Evolutionary conservation across 2,888 invertebrate genomes (phyloP).

Genomic region (Colletes collaris): DNA sequence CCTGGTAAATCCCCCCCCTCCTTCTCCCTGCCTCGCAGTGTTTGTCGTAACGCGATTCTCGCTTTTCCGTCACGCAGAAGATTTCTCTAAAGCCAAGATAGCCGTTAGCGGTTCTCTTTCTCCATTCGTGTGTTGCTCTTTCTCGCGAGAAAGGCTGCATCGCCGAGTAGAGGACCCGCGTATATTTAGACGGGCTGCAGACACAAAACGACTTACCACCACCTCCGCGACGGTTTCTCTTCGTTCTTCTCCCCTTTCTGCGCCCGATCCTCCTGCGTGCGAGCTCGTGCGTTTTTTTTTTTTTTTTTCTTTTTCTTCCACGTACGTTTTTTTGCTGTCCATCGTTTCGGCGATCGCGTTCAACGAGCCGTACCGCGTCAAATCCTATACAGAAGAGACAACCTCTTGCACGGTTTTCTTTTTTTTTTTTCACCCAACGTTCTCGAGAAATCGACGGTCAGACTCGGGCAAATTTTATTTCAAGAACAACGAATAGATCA

Average conservation of each 20-base stretch:
- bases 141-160: conserved; percentile 61
- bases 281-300: conserved; percentile 11
- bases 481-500: too few relatives aligned
- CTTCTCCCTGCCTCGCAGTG: too few relatives aligned
- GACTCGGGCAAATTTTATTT: too few relatives aligned
- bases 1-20: neutral
- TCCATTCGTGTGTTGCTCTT: conserved; percentile 23
- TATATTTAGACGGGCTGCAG: conserved; percentile 79
- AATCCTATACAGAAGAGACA: neutral
- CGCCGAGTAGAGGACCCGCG: conserved; percentile 66
- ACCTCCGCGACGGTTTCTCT: conserved; percentile 60
- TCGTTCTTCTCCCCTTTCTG: conserved; percentile 27
- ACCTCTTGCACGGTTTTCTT: neutral
- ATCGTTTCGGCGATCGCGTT: conserved; percentile 20
- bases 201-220: conserved; percentile 80
- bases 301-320: conserved; percentile 27
- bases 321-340: conserved; percentile 6
- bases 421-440: neutral
- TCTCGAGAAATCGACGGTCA: neutral
- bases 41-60: conserved; percentile 5
- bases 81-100: conserved; percentile 53
- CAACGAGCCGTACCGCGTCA: conserved; percentile 14
- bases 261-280: conserved; percentile 20
- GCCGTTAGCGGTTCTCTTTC: conserved; percentile 35
- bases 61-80: conserved; percentile 16